phyloP scores from a whole-genome alignment of 1,140 invertebrate species.

The Orius insidiosus region DNA sequence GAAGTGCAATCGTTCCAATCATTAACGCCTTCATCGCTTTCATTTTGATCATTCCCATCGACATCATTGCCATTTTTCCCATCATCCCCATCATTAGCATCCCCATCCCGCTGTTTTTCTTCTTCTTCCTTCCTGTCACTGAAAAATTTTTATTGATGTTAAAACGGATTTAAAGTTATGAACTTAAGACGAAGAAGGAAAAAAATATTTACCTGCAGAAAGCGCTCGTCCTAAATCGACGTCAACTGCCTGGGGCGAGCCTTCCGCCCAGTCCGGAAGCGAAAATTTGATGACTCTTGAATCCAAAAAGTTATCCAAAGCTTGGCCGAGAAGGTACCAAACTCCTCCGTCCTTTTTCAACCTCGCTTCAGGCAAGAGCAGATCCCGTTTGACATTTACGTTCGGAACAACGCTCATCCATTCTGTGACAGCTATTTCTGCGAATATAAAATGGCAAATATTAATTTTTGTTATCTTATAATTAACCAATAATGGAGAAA shows the following conservation, averaged over 20 bases:
- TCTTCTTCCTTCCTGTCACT: conserved; percentile 10
- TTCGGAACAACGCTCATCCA: conserved; percentile 7
- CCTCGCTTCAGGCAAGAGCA: background rate
- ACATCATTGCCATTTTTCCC: conserved; percentile 15
- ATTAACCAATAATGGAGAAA: too few species aligned
- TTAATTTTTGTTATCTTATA: too few species aligned
- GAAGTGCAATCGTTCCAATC: conserved; percentile 5
- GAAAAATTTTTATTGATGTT: background rate
- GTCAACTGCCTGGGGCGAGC: background rate
- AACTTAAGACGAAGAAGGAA: background rate
- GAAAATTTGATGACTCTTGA: conserved; percentile 3
- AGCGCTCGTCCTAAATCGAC: conserved; percentile 3
- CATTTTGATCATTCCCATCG: conserved; percentile 15
- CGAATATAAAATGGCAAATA: background rate
- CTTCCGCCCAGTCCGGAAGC: conserved; percentile 7
- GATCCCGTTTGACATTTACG: too few species aligned
- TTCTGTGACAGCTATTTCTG: conserved; percentile 11
- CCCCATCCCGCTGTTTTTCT: conserved; percentile 7
- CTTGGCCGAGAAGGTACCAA: background rate
- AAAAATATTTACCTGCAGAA: background rate
- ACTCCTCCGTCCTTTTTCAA: background rate
- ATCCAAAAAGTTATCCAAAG: conserved; percentile 8
- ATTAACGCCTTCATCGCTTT: conserved; percentile 15
- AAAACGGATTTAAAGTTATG: background rate
- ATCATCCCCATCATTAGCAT: conserved; percentile 14